Evolutionary conservation across 2,888 invertebrate species (phyloP).

Genomic region (Trichopria drosophilae): DNA sequence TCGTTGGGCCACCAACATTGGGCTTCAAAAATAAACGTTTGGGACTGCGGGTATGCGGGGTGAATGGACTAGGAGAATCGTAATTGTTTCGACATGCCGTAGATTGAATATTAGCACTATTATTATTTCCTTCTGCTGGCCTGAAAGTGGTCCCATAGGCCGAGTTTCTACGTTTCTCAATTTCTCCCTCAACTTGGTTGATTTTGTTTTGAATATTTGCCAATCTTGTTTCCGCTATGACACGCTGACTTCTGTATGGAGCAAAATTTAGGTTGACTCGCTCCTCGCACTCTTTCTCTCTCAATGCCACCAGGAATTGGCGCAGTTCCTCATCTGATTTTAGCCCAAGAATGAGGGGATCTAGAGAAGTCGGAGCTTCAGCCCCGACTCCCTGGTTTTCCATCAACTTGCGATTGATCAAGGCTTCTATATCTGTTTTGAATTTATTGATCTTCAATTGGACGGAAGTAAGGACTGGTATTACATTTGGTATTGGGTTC

Average conservation of each 20-base stretch:
- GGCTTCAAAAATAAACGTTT: slow-evolving; percentile 46
- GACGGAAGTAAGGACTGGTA: slow-evolving; percentile 49
- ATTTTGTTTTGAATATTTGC: slow-evolving; percentile 49
- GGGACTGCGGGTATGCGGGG: slow-evolving; percentile 37
- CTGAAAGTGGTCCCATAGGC: no score
- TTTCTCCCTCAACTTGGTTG: slow-evolving; percentile 47
- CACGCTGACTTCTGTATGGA: slow-evolving; percentile 46
- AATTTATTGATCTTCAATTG: slow-evolving; percentile 52
- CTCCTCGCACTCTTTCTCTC: slow-evolving; percentile 51
- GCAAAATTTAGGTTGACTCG: slow-evolving; percentile 48
- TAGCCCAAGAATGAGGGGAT: slow-evolving; percentile 40
- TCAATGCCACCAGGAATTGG: slow-evolving; percentile 42
- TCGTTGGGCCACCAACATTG: slow-evolving; percentile 45
- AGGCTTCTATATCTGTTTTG: slow-evolving; percentile 46
- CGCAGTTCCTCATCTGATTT: slow-evolving; percentile 50
- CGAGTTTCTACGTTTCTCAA: slow-evolving; percentile 40
- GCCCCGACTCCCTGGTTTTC: slow-evolving; percentile 46
- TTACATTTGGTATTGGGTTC: slow-evolving; percentile 40
- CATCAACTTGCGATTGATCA: slow-evolving; percentile 43
- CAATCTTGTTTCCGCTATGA: slow-evolving; percentile 45
- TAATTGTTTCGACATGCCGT: slow-evolving; percentile 18
- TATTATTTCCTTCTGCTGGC: no score
- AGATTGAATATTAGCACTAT: no score
- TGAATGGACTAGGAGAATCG: slow-evolving; percentile 49
- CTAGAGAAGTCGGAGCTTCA: slow-evolving; percentile 34